Conservation (phyloP, 2,113 vertebrate genomes). For the Nesogale talazaci region DNA sequence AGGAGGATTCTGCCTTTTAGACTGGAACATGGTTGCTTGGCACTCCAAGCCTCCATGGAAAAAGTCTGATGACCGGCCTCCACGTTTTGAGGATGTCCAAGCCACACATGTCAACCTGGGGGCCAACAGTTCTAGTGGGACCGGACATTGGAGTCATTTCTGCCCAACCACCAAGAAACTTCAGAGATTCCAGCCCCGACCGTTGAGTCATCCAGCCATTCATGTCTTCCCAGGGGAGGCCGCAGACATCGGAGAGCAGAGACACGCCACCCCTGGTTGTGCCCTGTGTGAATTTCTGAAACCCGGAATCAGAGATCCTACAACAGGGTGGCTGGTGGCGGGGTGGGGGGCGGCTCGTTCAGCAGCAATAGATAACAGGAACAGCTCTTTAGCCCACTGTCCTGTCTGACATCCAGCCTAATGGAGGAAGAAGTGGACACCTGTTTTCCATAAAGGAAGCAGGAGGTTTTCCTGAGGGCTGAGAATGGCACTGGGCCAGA, state of each 20-base stretch:
- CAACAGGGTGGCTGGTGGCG: not conserved
- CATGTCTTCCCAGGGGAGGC: not conserved
- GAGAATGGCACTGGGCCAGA: slow-evolving; percentile 59
- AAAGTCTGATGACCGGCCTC: not conserved
- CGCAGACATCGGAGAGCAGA: not conserved
- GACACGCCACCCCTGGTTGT: not conserved
- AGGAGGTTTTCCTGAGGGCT: slow-evolving; percentile 72
- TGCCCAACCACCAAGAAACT: not conserved
- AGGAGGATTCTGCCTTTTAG: not conserved
- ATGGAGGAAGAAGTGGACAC: slow-evolving; percentile 70
- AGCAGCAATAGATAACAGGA: slow-evolving; percentile 47
- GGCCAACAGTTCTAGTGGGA: not conserved
- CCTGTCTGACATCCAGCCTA: slow-evolving; percentile 61
- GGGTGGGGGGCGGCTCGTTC: slow-evolving; percentile 23
- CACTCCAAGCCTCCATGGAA: not conserved
- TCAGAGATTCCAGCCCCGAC: not conserved
- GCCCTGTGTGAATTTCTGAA: not conserved
- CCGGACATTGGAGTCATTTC: slow-evolving; percentile 8
- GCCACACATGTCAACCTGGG: not conserved
- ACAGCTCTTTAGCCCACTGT: slow-evolving; percentile 3
- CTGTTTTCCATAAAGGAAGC: slow-evolving; percentile 75
- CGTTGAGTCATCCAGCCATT: not conserved
- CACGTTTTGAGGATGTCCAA: slow-evolving; percentile 18
- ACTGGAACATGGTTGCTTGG: not conserved
- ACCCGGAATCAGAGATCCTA: not conserved